A percentile compares a stretch with the other conserved stretches of the same genome.
phyloP scores from a whole-genome alignment of 2,797 vertebrate species.

The Neosilurus hyrtlii region DNA sequence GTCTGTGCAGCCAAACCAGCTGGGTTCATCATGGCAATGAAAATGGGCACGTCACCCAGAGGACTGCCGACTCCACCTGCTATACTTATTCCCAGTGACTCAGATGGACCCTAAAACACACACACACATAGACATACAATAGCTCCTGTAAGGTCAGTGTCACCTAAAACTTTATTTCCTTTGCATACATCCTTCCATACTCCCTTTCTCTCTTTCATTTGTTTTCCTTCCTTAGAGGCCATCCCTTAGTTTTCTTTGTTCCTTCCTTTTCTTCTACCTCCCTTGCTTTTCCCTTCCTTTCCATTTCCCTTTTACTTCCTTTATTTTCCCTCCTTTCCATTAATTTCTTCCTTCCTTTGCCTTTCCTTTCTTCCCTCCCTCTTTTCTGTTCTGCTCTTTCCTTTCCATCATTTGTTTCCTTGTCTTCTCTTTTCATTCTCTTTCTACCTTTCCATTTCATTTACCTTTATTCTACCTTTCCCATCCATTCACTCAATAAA shows the following conservation, averaged over 20 bases:
- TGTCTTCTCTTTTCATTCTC: not conserved
- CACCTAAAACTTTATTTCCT: not conserved
- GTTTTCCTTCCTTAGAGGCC: not conserved
- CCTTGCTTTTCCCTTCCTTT: not conserved
- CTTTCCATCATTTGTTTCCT: not conserved
- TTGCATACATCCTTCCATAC: not conserved
- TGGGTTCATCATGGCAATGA: slow-evolving; percentile 98
- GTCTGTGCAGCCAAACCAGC: slow-evolving; percentile 92
- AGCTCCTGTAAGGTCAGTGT: not conserved
- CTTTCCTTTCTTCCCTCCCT: not conserved
- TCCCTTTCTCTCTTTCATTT: not conserved
- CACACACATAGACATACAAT: not conserved
- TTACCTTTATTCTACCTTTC: not conserved
- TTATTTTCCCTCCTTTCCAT: not conserved
- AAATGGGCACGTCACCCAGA: slow-evolving; percentile 93
- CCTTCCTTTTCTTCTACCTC: not conserved
- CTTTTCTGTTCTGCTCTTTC: no score
- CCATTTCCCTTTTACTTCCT: not conserved
- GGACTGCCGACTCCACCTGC: slow-evolving; percentile 94
- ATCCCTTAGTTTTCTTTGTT: not conserved
- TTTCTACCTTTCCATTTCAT: not conserved
- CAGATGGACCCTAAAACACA: slow-evolving; percentile 73
- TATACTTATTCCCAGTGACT: slow-evolving; percentile 92
- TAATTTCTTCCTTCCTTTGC: not conserved
- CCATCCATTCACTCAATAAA: not conserved